phyloP scores from a whole-genome alignment of 1,140 invertebrate genomes.

The Lordiphosa stackelbergi region DNA sequence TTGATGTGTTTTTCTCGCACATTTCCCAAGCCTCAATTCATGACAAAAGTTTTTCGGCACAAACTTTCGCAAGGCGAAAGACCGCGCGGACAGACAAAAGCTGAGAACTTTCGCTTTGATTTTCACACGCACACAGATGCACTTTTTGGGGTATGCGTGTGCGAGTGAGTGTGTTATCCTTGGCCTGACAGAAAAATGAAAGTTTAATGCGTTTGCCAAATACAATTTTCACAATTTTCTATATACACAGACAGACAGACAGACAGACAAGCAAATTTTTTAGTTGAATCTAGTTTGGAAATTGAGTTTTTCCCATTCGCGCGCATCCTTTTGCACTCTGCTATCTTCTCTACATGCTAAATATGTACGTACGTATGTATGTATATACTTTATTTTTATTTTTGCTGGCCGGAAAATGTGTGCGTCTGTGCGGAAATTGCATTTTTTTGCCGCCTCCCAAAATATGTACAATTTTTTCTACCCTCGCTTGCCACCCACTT shows the following conservation, averaged over 20 bases:
- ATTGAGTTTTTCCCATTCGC: constrained; percentile 52
- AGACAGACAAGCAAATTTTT: constrained; percentile 11
- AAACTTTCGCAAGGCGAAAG: constrained; percentile 19
- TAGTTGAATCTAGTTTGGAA: constrained; percentile 55
- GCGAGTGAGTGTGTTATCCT: constrained; percentile 45
- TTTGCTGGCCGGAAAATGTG: constrained; percentile 71
- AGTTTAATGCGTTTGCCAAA: constrained; percentile 77
- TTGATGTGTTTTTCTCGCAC: constrained; percentile 73
- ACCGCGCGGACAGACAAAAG: constrained; percentile 48
- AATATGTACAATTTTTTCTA: constrained; percentile 4
- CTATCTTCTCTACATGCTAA: constrained; percentile 2
- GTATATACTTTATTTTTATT: constrained; percentile 28
- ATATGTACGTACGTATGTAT: constrained; percentile 4
- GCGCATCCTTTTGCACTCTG: constrained; percentile 10
- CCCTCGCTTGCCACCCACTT: constrained; percentile 4
- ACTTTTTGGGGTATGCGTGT: constrained; percentile 7
- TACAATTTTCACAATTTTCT: constrained; percentile 69
- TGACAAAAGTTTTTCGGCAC: constrained; percentile 70
- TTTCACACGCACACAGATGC: constrained; percentile 52
- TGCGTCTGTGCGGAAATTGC: constrained; percentile 76
- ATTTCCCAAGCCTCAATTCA: constrained; percentile 73
- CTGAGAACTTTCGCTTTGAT: constrained; percentile 74
- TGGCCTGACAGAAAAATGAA: constrained; percentile 74
- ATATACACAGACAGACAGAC: constrained; percentile 15
- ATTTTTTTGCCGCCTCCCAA: constrained; percentile 37